Evolutionary conservation across 2,113 vertebrate genomes (phyloP).

Genomic region (Alligator sinensis): DNA sequence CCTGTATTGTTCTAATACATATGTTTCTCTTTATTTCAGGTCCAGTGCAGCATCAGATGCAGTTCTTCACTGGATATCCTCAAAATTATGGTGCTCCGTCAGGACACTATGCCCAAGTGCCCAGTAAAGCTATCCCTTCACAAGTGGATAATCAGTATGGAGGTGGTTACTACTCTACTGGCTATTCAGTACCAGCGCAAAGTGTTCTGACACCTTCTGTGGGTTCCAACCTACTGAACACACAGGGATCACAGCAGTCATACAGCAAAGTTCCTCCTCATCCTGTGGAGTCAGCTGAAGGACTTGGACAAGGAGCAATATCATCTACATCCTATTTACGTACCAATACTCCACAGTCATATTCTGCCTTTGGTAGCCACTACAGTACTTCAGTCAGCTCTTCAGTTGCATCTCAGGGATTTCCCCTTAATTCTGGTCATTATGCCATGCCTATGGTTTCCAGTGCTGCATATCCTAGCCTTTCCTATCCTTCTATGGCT

Average conservation of each 20-base stretch:
- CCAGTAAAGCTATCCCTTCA: constrained; percentile 83
- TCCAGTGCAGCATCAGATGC: constrained; percentile 84
- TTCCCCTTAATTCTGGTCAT: constrained; percentile 77
- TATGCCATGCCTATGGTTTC: constrained; percentile 71
- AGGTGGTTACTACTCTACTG: constrained; percentile 84
- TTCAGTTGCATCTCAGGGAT: constrained; percentile 81
- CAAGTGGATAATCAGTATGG: constrained; percentile 80
- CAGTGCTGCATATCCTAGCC: constrained; percentile 79
- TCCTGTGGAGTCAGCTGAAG: constrained; percentile 61
- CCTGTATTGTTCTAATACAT: not conserved
- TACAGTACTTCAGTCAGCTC: constrained; percentile 80
- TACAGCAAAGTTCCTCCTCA: constrained; percentile 71
- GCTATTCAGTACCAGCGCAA: constrained; percentile 82
- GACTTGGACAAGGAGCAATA: constrained; percentile 68
- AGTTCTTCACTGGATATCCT: constrained; percentile 81
- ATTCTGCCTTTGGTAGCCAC: constrained; percentile 80
- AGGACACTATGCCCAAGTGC: constrained; percentile 80
- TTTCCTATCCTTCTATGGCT: constrained; percentile 84
- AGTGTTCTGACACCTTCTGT: constrained; percentile 64
- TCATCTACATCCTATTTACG: constrained; percentile 75
- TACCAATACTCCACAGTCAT: constrained; percentile 81
- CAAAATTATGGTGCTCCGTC: constrained; percentile 80
- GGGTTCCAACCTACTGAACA: constrained; percentile 66
- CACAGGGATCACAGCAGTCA: constrained; percentile 78
- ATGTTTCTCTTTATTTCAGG: constrained; percentile 79